Conservation (phyloP, 2,113 vertebrate species). For the Callospermophilus lateralis region DNA sequence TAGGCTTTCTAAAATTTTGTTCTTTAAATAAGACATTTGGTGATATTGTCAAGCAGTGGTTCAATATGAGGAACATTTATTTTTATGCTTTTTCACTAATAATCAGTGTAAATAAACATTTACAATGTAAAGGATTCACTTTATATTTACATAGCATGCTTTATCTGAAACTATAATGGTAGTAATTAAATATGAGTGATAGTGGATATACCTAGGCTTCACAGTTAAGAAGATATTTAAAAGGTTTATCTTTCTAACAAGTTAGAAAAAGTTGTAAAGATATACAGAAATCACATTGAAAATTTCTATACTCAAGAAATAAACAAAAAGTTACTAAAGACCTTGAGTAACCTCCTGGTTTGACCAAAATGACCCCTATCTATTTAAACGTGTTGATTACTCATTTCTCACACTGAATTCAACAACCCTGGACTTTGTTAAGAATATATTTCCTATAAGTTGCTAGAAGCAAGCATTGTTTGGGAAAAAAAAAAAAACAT, state of each 20-base stretch:
- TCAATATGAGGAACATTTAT: not conserved
- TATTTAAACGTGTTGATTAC: not conserved
- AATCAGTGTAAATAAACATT: not conserved
- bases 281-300: not conserved
- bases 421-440: not conserved
- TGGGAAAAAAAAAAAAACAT: not conserved
- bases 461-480: not conserved
- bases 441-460: constrained; percentile 34
- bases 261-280: not conserved
- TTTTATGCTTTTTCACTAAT: not conserved
- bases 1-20: not conserved
- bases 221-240: not conserved
- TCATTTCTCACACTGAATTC: constrained; percentile 40
- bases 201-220: not conserved
- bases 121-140: not conserved
- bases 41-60: not conserved
- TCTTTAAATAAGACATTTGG: not conserved
- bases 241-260: not conserved
- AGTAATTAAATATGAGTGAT: not conserved
- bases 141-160: not conserved
- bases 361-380: not conserved
- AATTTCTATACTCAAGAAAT: not conserved
- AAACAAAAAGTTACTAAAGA: not conserved
- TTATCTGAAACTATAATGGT: constrained; percentile 1
- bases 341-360: not conserved